Percentiles rank a stretch among this genome's conserved stretches.
These are phyloP conservation scores for Nothocercus julius DNA, from an alignment of 2,113 vertebrate genomes.

Conservation along the genomic window DNA sequence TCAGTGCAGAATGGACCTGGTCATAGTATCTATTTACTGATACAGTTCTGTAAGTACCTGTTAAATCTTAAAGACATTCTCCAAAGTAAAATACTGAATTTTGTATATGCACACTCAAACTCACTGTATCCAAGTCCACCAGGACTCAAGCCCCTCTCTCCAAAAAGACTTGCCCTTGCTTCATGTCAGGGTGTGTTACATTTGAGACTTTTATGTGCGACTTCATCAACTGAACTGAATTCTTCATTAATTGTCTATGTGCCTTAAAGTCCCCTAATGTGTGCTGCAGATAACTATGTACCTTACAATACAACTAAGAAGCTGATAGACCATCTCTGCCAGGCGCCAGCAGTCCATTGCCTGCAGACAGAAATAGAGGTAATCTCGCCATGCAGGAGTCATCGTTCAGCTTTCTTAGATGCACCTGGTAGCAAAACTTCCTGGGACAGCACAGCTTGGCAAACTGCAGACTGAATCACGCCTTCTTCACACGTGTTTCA, in stretches of 20 bases:
- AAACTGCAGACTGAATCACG: not conserved
- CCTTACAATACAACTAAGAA: not conserved
- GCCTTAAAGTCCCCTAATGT: not conserved
- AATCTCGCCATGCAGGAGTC: not conserved
- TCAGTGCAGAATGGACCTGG: not conserved
- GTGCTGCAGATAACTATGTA: not conserved
- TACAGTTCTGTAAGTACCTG: not conserved
- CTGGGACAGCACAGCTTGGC: not conserved
- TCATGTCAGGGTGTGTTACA: not conserved
- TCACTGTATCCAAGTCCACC: not conserved
- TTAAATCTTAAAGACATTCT: not conserved
- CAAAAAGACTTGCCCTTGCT: accelerated
- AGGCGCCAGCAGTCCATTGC: not conserved
- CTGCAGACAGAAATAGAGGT: not conserved
- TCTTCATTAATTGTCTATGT: accelerated
- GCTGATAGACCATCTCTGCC: not conserved
- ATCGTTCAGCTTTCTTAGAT: not conserved
- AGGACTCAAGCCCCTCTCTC: not conserved
- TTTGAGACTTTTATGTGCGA: too few species aligned
- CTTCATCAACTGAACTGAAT: not conserved
- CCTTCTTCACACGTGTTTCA: not conserved
- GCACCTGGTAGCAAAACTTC: not conserved
- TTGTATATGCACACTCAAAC: not conserved
- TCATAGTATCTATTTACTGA: not conserved
- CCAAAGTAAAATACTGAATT: accelerated